A percentile compares a stretch with the other conserved stretches of the same genome.
These are phyloP conservation scores for Cygnus olor DNA, from an alignment of 2,797 vertebrate genomes.

Conservation along the genomic window DNA sequence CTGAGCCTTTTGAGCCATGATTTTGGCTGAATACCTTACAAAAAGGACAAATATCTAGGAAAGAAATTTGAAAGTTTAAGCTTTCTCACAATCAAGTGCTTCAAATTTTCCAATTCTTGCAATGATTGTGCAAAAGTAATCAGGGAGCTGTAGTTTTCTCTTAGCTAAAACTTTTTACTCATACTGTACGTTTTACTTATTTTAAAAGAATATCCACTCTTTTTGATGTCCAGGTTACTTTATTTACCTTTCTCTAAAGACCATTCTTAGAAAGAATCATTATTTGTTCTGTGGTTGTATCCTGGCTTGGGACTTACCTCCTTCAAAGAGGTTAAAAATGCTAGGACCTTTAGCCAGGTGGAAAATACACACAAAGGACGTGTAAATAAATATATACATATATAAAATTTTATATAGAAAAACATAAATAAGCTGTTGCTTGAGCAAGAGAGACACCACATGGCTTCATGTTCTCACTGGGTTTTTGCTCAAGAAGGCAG, in stretches of 20 bases:
- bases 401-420: neutral
- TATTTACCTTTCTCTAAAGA: neutral
- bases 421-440: neutral
- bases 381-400: neutral
- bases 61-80: neutral
- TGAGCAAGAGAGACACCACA: neutral
- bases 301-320: neutral
- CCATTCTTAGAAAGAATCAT: neutral
- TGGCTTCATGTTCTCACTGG: neutral
- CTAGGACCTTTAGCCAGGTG: neutral
- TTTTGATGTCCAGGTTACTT: neutral
- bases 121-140: neutral
- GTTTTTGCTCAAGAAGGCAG: neutral
- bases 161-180: neutral
- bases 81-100: neutral
- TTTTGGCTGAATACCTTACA: neutral
- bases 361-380: neutral
- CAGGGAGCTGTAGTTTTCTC: neutral
- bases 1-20: neutral
- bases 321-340: neutral
- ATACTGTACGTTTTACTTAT: neutral
- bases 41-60: neutral
- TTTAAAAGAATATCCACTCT: neutral
- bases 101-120: neutral
- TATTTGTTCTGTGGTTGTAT: neutral